Conservation (phyloP, 2,113 vertebrate genomes). For the Rutilus rutilus region DNA sequence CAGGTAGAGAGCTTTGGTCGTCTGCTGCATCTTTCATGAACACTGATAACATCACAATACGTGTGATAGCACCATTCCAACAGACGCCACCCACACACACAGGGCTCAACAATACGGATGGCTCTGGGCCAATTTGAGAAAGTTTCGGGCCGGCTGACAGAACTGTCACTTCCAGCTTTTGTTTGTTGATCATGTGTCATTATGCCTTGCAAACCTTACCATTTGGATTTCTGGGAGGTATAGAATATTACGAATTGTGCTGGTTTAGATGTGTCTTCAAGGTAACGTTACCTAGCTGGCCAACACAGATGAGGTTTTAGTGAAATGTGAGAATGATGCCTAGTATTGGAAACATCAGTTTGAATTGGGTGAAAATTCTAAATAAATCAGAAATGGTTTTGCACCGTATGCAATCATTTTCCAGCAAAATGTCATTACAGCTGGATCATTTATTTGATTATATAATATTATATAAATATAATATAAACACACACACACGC, state of each 20-base stretch:
- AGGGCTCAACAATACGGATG: not conserved
- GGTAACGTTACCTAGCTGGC: not conserved
- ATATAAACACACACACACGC: too few species aligned
- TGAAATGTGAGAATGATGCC: not conserved
- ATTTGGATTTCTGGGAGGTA: slow-evolving; percentile 6
- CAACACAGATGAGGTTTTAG: not conserved
- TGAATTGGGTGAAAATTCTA: not conserved
- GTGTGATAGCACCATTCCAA: slow-evolving; percentile 11
- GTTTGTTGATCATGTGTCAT: not conserved
- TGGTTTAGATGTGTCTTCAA: not conserved
- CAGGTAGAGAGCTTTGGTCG: slow-evolving; percentile 23
- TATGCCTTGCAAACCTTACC: not conserved
- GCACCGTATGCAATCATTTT: not conserved
- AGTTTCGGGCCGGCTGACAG: slow-evolving; percentile 15
- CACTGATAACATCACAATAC: slow-evolving; percentile 34
- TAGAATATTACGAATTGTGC: not conserved
- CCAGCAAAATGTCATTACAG: not conserved
- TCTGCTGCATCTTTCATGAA: slow-evolving; percentile 39
- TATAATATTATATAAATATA: too few species aligned
- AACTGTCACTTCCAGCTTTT: not conserved
- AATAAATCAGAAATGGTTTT: not conserved
- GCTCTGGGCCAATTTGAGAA: slow-evolving; percentile 21
- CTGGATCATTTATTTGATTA: not conserved
- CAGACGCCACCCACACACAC: slow-evolving; percentile 33
- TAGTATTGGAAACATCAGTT: not conserved